Evolutionary conservation across 1,140 invertebrate genomes (phyloP).

Genomic region (Anoplolepis gracilipes): DNA sequence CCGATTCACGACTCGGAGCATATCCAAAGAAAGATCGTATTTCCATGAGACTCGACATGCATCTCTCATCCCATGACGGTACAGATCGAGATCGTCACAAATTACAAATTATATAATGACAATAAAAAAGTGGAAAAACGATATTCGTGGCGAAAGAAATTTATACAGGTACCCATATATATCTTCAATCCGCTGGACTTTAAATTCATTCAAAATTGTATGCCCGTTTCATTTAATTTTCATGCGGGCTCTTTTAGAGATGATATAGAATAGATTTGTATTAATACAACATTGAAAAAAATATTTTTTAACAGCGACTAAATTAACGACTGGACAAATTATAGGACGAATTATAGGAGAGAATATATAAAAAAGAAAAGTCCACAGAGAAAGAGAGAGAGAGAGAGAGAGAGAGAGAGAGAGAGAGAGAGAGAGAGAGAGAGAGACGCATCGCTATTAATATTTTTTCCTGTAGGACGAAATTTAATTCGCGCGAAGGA

Average conservation of each 20-base stretch:
- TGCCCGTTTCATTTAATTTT: background rate
- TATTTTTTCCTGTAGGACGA: background rate
- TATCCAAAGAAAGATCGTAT: constrained; percentile 74
- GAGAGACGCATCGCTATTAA: constrained; percentile 24
- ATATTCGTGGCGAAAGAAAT: constrained; percentile 39
- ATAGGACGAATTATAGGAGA: background rate
- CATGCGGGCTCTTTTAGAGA: constrained; percentile 27
- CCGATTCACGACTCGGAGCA: constrained; percentile 64
- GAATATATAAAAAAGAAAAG: no score
- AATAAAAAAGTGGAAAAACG: constrained; percentile 24
- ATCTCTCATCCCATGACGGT: constrained; percentile 73
- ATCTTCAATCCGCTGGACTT: background rate
- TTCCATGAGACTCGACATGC: constrained; percentile 75
- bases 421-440: background rate
- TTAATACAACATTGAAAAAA: background rate
- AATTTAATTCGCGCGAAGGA: constrained; percentile 57
- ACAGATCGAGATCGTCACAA: constrained; percentile 8
- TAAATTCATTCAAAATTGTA: constrained; percentile 16
- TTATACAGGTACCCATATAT: constrained; percentile 72
- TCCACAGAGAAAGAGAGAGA: background rate
- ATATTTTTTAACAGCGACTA: constrained; percentile 9
- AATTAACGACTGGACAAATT: no score
- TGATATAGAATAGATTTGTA: background rate
- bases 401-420: constrained; percentile 24
- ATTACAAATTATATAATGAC: constrained; percentile 21